These are phyloP conservation scores for Halotydeus destructor DNA, from an alignment of 1,140 invertebrate species.

Conservation along the genomic window DNA sequence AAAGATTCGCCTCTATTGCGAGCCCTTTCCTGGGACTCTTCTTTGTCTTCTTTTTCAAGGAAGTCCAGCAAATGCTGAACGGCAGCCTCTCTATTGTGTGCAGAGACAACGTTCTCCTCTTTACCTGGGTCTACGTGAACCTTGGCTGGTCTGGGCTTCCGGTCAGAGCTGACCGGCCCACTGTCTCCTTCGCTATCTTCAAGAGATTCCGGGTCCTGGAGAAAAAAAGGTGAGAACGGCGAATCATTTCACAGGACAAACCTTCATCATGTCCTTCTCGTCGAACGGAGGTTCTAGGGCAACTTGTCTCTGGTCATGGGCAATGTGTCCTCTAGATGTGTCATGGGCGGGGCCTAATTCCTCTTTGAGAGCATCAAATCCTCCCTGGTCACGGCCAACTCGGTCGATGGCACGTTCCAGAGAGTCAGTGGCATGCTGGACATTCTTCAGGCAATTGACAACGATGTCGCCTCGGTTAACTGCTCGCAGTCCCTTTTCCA, in stretches of 20 bases:
- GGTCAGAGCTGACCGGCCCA: conserved; percentile 13
- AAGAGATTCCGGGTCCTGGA: conserved; percentile 40
- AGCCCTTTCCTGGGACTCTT: conserved; percentile 10
- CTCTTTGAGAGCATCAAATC: conserved; percentile 47
- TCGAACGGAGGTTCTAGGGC: conserved; percentile 41
- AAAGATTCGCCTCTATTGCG: conserved; percentile 8
- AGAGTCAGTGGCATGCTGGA: conserved; percentile 54
- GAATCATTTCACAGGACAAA: conserved; percentile 20
- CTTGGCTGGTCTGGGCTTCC: neutral
- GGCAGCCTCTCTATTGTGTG: conserved; percentile 2
- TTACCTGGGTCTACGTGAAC: neutral
- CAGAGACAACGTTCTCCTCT: conserved; percentile 1
- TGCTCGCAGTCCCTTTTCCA: conserved; percentile 66
- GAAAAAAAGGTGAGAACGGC: neutral
- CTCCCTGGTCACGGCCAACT: conserved; percentile 48
- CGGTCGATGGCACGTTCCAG: conserved; percentile 53
- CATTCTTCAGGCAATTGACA: conserved; percentile 64
- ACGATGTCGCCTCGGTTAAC: conserved; percentile 83
- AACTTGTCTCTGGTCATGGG: too few species aligned
- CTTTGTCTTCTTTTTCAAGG: conserved; percentile 11
- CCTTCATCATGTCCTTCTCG: conserved; percentile 47
- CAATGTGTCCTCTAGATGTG: conserved; percentile 24
- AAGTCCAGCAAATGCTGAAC: conserved; percentile 11
- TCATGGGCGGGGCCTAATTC: conserved; percentile 39
- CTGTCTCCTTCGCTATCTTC: conserved; percentile 28